Conservation (phyloP, 2,888 invertebrate species). For the Lampropteryx suffumata region DNA sequence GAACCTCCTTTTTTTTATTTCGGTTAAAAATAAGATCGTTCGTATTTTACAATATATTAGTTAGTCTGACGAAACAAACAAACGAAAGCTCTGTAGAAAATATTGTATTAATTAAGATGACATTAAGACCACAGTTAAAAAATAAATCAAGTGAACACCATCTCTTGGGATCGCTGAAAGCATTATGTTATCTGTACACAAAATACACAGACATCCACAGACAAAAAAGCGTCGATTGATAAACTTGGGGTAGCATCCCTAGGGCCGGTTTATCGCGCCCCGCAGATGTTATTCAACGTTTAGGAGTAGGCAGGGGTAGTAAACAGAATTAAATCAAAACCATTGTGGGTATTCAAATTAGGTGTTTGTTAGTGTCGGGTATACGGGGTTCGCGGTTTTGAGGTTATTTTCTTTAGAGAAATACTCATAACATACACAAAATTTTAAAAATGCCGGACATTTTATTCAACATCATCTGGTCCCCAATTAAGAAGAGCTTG, state of each 20-base stretch:
- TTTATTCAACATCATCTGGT: too few species aligned
- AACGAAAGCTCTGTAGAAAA: too few species aligned
- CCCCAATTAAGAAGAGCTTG: too few species aligned
- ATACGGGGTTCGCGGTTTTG: slow-evolving; percentile 12
- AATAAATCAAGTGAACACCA: background rate
- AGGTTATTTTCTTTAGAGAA: too few species aligned
- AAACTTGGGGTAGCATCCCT: slow-evolving; percentile 31
- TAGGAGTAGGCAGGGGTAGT: slow-evolving; percentile 35
- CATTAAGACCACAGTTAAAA: background rate
- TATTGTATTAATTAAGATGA: too few species aligned
- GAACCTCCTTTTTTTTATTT: too few species aligned
- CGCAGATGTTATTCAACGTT: slow-evolving; percentile 41
- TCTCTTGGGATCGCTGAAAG: slow-evolving; percentile 4
- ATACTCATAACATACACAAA: too few species aligned
- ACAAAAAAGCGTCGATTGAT: slow-evolving; percentile 41
- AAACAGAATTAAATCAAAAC: slow-evolving; percentile 46
- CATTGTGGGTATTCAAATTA: slow-evolving; percentile 42
- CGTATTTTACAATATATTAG: too few species aligned
- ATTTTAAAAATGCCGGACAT: too few species aligned
- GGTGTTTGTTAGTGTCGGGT: slow-evolving; percentile 29
- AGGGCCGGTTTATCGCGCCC: slow-evolving; percentile 49
- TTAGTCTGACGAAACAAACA: too few species aligned
- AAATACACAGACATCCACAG: slow-evolving; percentile 10
- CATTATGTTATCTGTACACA: slow-evolving; percentile 2
- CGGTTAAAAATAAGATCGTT: too few species aligned